Evolutionary conservation across 2,113 vertebrate species (phyloP).

Genomic region (Phrynosoma blainvillii): DNA sequence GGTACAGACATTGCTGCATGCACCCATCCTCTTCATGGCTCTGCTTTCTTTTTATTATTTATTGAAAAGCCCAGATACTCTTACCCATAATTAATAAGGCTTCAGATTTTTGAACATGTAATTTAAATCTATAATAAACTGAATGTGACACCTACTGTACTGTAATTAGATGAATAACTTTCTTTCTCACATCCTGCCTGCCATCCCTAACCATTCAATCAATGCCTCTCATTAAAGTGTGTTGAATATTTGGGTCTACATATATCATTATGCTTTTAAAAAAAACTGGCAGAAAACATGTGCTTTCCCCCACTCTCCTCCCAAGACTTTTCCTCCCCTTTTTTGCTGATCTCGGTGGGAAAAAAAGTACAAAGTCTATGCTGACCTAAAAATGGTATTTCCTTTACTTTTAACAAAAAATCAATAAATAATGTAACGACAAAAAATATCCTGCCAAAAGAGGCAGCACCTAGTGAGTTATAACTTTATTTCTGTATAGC

Average conservation of each 20-base stretch:
- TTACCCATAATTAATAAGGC: conserved; percentile 34
- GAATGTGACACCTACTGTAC: not conserved
- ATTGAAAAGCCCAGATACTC: conserved; percentile 13
- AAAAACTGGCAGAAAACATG: conserved; percentile 36
- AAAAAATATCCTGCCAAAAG: conserved; percentile 69
- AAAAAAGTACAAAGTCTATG: conserved; percentile 48
- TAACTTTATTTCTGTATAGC: conserved; percentile 82
- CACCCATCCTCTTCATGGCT: conserved; percentile 17
- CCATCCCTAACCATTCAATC: conserved; percentile 27
- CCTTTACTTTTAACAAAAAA: conserved; percentile 60
- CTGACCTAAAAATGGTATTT: conserved; percentile 63
- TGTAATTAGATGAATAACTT: not conserved
- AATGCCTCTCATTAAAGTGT: conserved; percentile 28
- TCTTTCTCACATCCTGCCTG: not conserved
- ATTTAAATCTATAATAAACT: conserved; percentile 32
- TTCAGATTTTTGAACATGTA: conserved; percentile 41
- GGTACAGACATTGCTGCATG: conserved; percentile 30
- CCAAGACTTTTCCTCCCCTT: not conserved
- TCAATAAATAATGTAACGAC: conserved; percentile 56
- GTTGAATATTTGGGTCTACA: conserved; percentile 43
- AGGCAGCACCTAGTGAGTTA: conserved; percentile 76
- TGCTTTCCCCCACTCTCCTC: conserved; percentile 48
- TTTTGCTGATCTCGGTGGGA: conserved; percentile 46
- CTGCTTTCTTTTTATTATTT: conserved; percentile 36
- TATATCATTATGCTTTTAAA: conserved; percentile 31